phyloP scores from a whole-genome alignment of 2,113 vertebrate genomes.

The Formicarius rufipectus region DNA sequence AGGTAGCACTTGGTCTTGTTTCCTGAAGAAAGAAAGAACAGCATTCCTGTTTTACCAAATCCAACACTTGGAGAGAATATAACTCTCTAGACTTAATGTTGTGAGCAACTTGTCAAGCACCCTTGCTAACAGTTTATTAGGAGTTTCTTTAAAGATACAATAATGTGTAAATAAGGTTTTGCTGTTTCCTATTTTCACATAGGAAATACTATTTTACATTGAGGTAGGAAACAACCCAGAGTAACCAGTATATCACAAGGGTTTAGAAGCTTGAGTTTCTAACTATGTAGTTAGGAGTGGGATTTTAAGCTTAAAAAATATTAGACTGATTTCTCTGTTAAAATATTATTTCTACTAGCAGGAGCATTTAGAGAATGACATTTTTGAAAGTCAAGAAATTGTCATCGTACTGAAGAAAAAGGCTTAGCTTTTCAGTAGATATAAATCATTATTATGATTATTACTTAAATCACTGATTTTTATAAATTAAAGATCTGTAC shows the following conservation, averaged over 20 bases:
- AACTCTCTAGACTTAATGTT: background rate
- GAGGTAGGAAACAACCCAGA: background rate
- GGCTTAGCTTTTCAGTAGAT: background rate
- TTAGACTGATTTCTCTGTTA: background rate
- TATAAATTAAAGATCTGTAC: background rate
- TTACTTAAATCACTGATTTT: background rate
- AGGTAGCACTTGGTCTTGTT: background rate
- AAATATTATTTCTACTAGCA: background rate
- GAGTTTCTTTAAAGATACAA: background rate
- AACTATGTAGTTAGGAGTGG: background rate
- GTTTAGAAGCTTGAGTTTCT: background rate
- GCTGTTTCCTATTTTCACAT: background rate
- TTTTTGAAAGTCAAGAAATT: background rate
- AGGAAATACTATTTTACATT: background rate
- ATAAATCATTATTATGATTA: background rate
- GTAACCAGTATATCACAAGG: background rate
- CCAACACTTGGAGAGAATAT: slow-evolving; percentile 37
- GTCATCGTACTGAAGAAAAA: background rate
- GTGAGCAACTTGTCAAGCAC: background rate
- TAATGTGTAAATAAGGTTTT: background rate
- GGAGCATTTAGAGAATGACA: background rate
- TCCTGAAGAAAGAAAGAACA: slow-evolving; percentile 41
- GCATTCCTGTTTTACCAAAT: slow-evolving; percentile 5
- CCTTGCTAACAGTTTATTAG: background rate
- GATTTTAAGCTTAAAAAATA: background rate